Base-by-base conservation (phyloP, 2,797 vertebrate genomes). In the Ctenochaetus hawaiiensis region DNA sequence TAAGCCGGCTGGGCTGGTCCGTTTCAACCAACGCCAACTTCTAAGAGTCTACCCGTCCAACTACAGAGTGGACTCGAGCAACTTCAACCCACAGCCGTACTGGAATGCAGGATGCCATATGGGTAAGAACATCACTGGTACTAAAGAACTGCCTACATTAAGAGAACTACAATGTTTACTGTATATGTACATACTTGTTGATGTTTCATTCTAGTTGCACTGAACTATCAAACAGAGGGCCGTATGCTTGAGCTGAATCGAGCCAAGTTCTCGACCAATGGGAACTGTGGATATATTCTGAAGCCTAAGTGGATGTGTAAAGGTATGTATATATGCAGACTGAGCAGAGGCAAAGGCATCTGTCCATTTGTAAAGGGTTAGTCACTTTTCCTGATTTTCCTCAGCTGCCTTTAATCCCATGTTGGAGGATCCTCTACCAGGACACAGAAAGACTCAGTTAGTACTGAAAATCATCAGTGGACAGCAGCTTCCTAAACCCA, bases 151-250 rank as follows among this genome's bases (percentile, higher is more conserved):
- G 18, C 41, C 6, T 22, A 0, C 16, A 17, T 49, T 66, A 11
- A 49, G 3, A 67, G 20, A 74, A 26, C 5, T 16, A 37, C 22
- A 65, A 8, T 45, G 9, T 72, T 67, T 44, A 1, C 1, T 17
- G n/a, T n/a, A n/a, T n/a, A n/a, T 47, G 1, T 56, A 0, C 41
- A 22, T 51, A 8, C 4, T 14, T 65, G 20, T 75, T 58, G 17
- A 54, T 56, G 17, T 75, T 63, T 77, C 16, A 30, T 73, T 84
- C 66, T 26, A 99, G 97, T 99, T 30, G 97, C 97, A 18, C 92
- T 99, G 86, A 99, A 99, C 93, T 99, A 98, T 88, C 98, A 99
- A 89, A 97, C 97, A 1, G 97, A 98, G 78, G 98, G 97, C 30
- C 95, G 96, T 16, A 97, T 98, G 96, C 95, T 99, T 51, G 97